Base-by-base conservation (phyloP, 2,888 invertebrate species). In the Megamerina dolium region DNA sequence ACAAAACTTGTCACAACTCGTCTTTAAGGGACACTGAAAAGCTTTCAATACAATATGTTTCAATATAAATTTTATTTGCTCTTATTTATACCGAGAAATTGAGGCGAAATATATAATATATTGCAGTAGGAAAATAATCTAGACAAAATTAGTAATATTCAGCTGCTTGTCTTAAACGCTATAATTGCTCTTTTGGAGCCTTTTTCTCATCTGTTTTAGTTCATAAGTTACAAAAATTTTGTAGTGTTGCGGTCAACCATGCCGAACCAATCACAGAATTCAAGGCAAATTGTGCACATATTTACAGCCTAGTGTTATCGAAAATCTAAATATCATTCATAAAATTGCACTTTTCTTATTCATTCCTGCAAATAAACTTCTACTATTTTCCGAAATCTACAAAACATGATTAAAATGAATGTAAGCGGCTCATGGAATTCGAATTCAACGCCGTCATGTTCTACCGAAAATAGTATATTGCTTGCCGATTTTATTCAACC, bases 51-150 rank as follows among this genome's bases (percentile, higher is more conserved):
- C 32, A 5, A 32, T 18, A 16, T 9, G 4, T 14, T 32, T 14
- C 32, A 32, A 13, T 32, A 16, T 18, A 32, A 32, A 17, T 13
- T 32, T 16, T 2, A 32, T 16, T 16, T 32, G 32, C 32, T 32
- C 32, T n/a, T n/a, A n/a, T n/a, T n/a, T 10, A 16, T 32, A 5
- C 32, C 16, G 16, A 32, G 16, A 13, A 32, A 16, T 32, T 32
- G 32, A 18, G 4, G 5, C 16, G 16, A 33, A 20, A 36, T 36
- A 23, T 23, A 16, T 14, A 23, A 5, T 23, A 36, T 36, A 2
- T 36, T 36, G 35, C 35, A 36, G 14, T 17, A 23, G 23, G 23
- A 36, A 36, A 36, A 36, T 23, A n/a, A 36, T 13, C 14, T 36
- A 23, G 21, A 36, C 13, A 36, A 23, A 36, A 36, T 36, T 9